These are phyloP conservation scores for Phalloptychus januarius DNA, from an alignment of 2,797 vertebrate species.

Conservation along the genomic window DNA sequence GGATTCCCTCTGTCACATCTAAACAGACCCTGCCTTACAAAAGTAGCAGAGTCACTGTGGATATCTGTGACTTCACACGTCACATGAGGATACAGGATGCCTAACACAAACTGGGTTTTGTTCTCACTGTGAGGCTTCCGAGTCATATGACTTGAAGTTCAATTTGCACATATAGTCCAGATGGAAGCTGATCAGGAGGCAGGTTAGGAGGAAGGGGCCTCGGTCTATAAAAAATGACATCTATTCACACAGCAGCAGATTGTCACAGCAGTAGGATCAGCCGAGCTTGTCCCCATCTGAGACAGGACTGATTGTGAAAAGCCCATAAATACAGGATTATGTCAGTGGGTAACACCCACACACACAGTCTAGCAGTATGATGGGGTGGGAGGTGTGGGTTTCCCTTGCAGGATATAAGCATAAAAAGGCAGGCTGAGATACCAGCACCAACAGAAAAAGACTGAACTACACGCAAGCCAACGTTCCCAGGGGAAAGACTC, in stretches of 20 bases:
- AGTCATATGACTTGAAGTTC: constrained; percentile 21
- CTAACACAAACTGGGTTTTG: constrained; percentile 11
- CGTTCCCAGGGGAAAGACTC: constrained; percentile 48
- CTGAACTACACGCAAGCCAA: constrained; percentile 43
- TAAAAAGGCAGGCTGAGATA: constrained; percentile 48
- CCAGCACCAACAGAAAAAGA: constrained; percentile 25
- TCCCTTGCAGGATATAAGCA: constrained; percentile 41
- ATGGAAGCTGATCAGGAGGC: constrained; percentile 36
- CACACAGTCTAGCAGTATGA: constrained; percentile 40
- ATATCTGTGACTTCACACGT: constrained; percentile 2
- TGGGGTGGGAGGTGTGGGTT: constrained; percentile 46
- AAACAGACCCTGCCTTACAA: constrained; percentile 21
- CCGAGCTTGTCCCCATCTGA: constrained; percentile 46
- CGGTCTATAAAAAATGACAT: constrained; percentile 42
- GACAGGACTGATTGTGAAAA: constrained; percentile 50
- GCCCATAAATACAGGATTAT: constrained; percentile 71
- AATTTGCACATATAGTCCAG: constrained; percentile 27
- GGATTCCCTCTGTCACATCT: constrained; percentile 46
- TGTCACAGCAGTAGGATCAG: constrained; percentile 43
- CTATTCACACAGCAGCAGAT: constrained; percentile 50
- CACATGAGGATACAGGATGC: neutral
- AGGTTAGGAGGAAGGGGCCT: constrained; percentile 11
- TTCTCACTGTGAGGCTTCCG: constrained; percentile 3
- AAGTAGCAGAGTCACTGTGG: constrained; percentile 19
- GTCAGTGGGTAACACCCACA: constrained; percentile 60